Conservation (phyloP, 2,797 vertebrate genomes). For the Cyclopterus lumpus region DNA sequence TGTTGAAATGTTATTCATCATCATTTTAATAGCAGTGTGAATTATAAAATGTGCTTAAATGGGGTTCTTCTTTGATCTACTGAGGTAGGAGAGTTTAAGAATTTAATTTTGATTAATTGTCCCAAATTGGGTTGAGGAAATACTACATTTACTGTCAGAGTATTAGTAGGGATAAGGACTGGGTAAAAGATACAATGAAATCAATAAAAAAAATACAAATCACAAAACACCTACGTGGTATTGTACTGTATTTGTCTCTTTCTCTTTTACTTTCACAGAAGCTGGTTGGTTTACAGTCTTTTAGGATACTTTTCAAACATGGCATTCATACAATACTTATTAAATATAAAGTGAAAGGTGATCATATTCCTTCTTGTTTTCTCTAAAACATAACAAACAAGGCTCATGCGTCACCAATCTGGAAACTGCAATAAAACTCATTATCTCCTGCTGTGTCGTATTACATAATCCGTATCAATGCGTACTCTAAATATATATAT, state of each 20-base stretch:
- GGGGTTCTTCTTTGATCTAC: background rate
- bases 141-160: background rate
- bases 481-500: background rate
- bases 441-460: background rate
- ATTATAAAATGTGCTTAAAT: background rate
- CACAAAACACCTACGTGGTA: background rate
- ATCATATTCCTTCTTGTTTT: background rate
- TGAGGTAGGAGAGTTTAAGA: background rate
- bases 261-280: background rate
- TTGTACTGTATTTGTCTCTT: background rate
- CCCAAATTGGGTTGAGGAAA: background rate
- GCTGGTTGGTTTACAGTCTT: background rate
- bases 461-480: background rate
- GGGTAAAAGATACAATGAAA: background rate
- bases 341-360: background rate
- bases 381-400: background rate
- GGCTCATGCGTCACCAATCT: background rate
- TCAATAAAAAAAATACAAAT: background rate
- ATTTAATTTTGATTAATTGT: background rate
- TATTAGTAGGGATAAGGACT: background rate
- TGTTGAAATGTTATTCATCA: background rate
- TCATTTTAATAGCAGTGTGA: background rate
- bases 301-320: background rate
- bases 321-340: background rate
- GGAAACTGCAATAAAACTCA: slow-evolving; percentile 17